phyloP scores from a whole-genome alignment of 2,797 vertebrate genomes.

The Coregonus ussuriensis region DNA sequence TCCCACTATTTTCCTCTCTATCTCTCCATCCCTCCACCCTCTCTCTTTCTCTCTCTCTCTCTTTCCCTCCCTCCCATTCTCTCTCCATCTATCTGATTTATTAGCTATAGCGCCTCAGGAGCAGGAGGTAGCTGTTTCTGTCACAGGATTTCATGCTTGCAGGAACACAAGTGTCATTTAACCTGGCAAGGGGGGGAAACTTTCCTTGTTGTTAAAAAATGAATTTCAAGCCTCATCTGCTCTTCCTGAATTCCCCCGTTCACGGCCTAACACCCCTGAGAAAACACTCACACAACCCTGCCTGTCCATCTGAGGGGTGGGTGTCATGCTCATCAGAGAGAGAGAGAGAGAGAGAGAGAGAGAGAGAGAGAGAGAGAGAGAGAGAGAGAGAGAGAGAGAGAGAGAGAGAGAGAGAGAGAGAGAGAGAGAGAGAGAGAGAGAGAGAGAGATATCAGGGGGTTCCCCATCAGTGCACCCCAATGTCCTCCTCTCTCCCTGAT shows the following conservation, averaged over 20 bases:
- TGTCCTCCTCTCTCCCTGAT: background rate
- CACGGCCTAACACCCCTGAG: slow-evolving; percentile 4
- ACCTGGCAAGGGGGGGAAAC: background rate
- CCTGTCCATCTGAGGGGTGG: background rate
- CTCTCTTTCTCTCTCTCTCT: background rate
- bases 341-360: background rate
- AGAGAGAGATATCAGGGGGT: background rate
- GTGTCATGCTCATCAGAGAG: background rate
- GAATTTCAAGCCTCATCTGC: slow-evolving; percentile 6
- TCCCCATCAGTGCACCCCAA: background rate
- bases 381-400: too few species aligned
- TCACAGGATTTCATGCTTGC: slow-evolving; percentile 2
- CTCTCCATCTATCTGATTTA: slow-evolving; percentile 7
- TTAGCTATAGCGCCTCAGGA: background rate
- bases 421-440: background rate
- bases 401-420: background rate
- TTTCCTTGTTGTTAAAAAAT: slow-evolving; percentile 4
- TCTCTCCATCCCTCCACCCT: background rate
- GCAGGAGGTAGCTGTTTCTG: background rate
- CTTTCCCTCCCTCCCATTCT: background rate
- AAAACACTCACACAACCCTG: background rate
- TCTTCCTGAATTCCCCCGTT: slow-evolving; percentile 2
- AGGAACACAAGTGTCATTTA: slow-evolving; percentile 7
- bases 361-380: background rate
- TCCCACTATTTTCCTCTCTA: background rate